These are phyloP conservation scores for Reticulitermes speratus DNA, from an alignment of 1,140 invertebrate species.

Conservation along the genomic window DNA sequence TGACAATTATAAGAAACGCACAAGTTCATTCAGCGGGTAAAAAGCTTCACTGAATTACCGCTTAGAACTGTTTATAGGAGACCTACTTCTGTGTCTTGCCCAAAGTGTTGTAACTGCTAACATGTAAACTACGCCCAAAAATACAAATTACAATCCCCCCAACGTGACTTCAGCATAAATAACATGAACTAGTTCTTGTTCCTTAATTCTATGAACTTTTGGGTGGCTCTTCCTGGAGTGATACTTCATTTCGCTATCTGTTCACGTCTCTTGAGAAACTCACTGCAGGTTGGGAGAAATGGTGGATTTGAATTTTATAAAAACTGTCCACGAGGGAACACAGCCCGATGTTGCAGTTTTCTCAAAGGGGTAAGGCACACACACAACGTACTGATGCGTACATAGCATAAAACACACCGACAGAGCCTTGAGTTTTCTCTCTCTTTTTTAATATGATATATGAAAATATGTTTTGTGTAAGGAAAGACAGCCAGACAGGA, in stretches of 20 bases:
- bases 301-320: neutral
- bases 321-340: neutral
- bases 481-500: neutral
- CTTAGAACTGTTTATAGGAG: too few species aligned
- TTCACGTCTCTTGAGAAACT: neutral
- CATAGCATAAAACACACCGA: neutral
- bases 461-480: neutral
- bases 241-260: neutral
- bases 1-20: too few species aligned
- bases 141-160: neutral
- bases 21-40: too few species aligned
- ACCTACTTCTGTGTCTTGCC: neutral
- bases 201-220: neutral
- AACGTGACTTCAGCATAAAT: neutral
- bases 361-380: neutral
- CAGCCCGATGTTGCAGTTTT: neutral
- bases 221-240: neutral
- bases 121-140: neutral
- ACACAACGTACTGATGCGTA: neutral
- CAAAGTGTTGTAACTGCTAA: neutral
- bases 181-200: neutral
- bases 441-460: neutral
- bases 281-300: neutral
- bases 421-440: neutral
- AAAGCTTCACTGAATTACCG: too few species aligned